Base-by-base conservation (phyloP, 2,797 vertebrate genomes). In the Pterois miles region DNA sequence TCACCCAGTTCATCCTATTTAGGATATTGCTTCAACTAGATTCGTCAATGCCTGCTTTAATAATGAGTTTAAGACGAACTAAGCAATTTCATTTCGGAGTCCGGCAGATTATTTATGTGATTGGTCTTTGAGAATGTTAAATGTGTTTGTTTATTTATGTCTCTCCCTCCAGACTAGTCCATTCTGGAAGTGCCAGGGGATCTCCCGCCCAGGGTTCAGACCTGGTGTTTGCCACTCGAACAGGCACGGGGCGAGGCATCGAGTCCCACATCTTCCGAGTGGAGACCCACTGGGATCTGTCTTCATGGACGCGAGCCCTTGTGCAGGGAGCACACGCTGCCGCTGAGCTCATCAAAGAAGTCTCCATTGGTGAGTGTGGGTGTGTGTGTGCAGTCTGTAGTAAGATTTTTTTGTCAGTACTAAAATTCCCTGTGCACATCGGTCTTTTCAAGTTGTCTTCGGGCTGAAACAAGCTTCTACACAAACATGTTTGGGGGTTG, bases 261-360 rank as follows among this genome's bases (percentile, higher is more conserved):
- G 98, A 99, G 91, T 97, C 96, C 81, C 97, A 97, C 38, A 58
- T 98, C 25, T 99, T 99, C 89, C 93, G 97, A 0, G 98, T 98
- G 86, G 98, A 99, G 93, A 99, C 96, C 1, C 98, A 98, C 90
- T 97, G 97, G 83, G 98, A 99, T 80, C 95, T 99, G 89, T 99
- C 98, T 0, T 95, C 96, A 0, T 99, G 98, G 98, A 99, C 97
- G 0, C 94, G 98, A 0, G 94, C 96, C 2, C 93, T 99, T 3
- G 98, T 99, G 27, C 98, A 98, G 91, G 98, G 98, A 6, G 97
- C 96, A 5, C 97, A 99, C 0, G 89, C 95, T 0, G 96, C 98
- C 0, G 96, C 98, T 0, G 97, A 99, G 84, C 94, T 99, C 48
- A 94, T 98, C 87, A 97, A 97, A 83, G 98, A 99, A 88, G 97